Base-by-base conservation (phyloP, 2,888 invertebrate species). In the Tetragonula carbonaria region DNA sequence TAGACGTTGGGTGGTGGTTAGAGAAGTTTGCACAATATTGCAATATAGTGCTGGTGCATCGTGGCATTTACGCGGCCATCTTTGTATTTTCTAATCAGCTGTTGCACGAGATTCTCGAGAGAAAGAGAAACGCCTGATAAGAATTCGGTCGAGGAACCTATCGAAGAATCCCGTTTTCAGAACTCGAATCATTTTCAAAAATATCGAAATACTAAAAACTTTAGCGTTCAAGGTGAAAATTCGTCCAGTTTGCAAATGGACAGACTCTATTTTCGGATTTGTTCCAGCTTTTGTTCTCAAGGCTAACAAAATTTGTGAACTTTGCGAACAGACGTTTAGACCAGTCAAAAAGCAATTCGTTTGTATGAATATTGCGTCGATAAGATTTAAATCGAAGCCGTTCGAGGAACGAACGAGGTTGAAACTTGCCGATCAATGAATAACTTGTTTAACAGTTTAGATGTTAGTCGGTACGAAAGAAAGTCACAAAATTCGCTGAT, bases 1-100 rank as follows among this genome's bases (percentile, higher is more conserved):
- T 79, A 38, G 33, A 77, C 57, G 65, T 77, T 78, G n/a, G 18
- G 18, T 81, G 81, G 72, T 70, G 83, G 83, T 72, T 84, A 74
- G 59, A 82, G 23, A 70, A 71, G 63, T 59, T 75, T 51, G 55
- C 18, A 62, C 57, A 76, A 45, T n/a, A 28, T 51, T 38, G 81
- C 73, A 50, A 62, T 33, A 45, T 55, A 63, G 74, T 67, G 57
- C 21, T 66, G 75, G 70, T 82, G 73, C 67, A 82, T 68, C 72
- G 57, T 77, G 45, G 50, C 8, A 55, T 66, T 50, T 57, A 71
- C 55, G 57, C 45, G 67, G 28, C 23, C 38, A 63, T 53, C 53
- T 76, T 28, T 67, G 59, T 66, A 78, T 74, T 65, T 51, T 53
- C 59, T 76, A 79, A 81, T 62, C 33, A 68, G 65, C 65, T 66